Evolutionary conservation across 2,888 invertebrate species (phyloP).

Genomic region (Neoscelio sp.): DNA sequence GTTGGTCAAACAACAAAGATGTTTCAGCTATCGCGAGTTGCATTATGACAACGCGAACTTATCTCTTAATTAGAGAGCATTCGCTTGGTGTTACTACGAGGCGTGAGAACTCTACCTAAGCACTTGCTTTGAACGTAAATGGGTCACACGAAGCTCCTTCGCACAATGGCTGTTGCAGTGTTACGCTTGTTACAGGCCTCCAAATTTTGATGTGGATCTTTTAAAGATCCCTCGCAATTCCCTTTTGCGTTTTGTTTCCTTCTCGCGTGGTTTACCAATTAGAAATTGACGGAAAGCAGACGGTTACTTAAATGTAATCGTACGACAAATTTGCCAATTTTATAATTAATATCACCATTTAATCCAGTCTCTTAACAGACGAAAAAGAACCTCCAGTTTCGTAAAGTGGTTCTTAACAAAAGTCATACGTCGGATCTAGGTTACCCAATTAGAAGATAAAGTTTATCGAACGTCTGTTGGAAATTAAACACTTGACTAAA

Average conservation of each 20-base stretch:
- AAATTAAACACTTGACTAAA: too few species aligned
- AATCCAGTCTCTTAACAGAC: too few species aligned
- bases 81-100: conserved; percentile 7
- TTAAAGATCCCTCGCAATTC: conserved; percentile 30
- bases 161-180: conserved; percentile 51
- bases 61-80: conserved; percentile 51
- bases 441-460: too few species aligned
- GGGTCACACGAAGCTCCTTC: conserved; percentile 44
- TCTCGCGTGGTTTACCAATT: conserved; percentile 48
- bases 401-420: too few species aligned
- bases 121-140: conserved; percentile 48
- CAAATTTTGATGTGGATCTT: conserved; percentile 52
- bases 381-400: too few species aligned
- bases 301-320: conserved; percentile 1
- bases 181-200: conserved; percentile 51
- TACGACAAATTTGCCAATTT: too few species aligned
- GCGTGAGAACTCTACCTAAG: background rate
- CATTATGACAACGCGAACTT: conserved; percentile 19
- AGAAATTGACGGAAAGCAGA: conserved; percentile 12
- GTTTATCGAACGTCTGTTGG: too few species aligned
- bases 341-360: too few species aligned
- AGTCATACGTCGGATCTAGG: too few species aligned
- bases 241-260: conserved; percentile 37
- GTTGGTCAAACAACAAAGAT: conserved; percentile 43
- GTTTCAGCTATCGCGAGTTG: conserved; percentile 22